Base-by-base conservation (phyloP, 2,888 invertebrate genomes). In the Cerastis leucographa region DNA sequence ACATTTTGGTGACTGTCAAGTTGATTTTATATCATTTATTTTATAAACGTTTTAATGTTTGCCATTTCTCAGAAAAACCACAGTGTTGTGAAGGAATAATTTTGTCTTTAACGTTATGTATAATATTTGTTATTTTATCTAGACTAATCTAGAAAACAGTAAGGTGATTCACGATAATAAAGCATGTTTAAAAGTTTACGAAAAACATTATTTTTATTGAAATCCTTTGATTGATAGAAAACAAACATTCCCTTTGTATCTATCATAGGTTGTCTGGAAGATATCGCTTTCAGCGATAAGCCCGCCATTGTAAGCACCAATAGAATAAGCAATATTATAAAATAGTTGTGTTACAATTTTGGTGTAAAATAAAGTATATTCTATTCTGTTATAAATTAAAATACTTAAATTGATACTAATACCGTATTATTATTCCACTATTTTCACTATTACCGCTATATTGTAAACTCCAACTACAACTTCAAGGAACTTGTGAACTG, bases 401-500 rank as follows among this genome's bases (percentile, higher is more conserved):
- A 40, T 35, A 40, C 12, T 3, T 9, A 29, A 17, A 74, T 22
- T 0, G 4, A 29, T n/a, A 1, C 12, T 22, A 65, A 64, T n/a
- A n/a, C n/a, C n/a, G n/a, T n/a, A n/a, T n/a, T n/a, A n/a, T n/a
- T 14, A 6, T 40, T 17, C 7, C 7, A 49, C 29, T 6, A 3
- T 22, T 40, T 17, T 5, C 7, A 49, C 29, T 6, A 3, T 22
- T 17, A 46, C 8, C 4, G 8, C n/a, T 49, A 2, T 25, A n/a
- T 29, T 7, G 9, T 40, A 0, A 49, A 54, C 22, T 40, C 44
- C 2, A 69, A 19, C 6, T 0, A 1, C 29, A 2, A 22, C 29
- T 44, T 80, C 65, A 67, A 54, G 49, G 19, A 22, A 40, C 29
- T 54, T 72, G 14, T 62, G 11, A 51, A 71, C 67, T 66, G 19